phyloP scores from a whole-genome alignment of 2,113 vertebrate genomes.

The Merops nubicus region DNA sequence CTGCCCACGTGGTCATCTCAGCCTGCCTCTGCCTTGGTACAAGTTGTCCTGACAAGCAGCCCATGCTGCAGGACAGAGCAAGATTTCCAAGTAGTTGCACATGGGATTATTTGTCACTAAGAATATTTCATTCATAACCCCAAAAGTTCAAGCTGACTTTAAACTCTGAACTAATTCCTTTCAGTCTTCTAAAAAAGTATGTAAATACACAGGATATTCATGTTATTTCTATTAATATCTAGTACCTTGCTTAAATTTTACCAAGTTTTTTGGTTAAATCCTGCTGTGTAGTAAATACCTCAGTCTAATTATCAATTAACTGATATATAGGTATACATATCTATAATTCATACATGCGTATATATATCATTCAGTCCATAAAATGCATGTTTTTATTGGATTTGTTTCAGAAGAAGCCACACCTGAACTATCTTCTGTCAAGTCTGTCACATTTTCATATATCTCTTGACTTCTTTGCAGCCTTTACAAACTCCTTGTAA shows the following conservation, averaged over 20 bases:
- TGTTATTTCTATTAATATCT: not conserved
- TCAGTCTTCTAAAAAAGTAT: not conserved
- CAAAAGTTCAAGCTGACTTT: not conserved
- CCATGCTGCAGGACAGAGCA: not conserved
- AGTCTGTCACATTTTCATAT: not conserved
- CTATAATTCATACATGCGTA: not conserved
- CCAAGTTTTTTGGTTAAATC: not conserved
- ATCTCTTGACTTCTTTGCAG: not conserved
- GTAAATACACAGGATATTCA: not conserved
- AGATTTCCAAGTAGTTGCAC: not conserved
- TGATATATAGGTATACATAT: not conserved
- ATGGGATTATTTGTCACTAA: not conserved
- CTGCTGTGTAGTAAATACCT: not conserved
- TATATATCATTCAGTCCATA: not conserved
- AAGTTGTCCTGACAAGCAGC: not conserved
- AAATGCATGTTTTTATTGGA: not conserved
- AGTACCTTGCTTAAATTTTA: not conserved
- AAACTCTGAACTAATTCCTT: not conserved
- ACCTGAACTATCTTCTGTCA: not conserved
- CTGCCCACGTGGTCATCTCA: rapidly evolving
- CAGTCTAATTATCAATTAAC: not conserved
- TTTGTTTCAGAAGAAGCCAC: not conserved
- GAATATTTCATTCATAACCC: not conserved
- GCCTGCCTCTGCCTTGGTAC: not conserved
- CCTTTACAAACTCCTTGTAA: not conserved